A percentile compares a stretch with the other conserved stretches of the same genome.
Evolutionary conservation across 2,888 invertebrate genomes (phyloP).

Genomic region (Minunthozetes semirufus): DNA sequence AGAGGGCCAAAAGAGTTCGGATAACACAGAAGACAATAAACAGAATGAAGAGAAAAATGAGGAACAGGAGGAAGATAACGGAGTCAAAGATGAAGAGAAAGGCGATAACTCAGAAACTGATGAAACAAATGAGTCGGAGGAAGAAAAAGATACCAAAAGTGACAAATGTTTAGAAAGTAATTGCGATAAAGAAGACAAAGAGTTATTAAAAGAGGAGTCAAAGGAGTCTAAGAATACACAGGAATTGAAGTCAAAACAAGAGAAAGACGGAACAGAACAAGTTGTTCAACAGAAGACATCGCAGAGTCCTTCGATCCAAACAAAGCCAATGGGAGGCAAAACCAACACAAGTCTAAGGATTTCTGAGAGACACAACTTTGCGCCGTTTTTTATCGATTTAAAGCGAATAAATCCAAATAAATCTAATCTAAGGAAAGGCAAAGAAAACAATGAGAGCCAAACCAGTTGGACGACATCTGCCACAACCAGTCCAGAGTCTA

Average conservation of each 20-base stretch:
- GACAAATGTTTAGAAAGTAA: conserved; percentile 4
- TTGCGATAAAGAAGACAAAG: conserved; percentile 22
- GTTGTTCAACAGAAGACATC: neutral
- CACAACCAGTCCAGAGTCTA: neutral
- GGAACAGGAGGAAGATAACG: neutral
- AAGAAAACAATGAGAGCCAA: neutral
- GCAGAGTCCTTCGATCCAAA: neutral
- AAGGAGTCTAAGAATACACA: conserved; percentile 4
- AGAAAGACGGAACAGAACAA: neutral
- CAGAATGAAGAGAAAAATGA: neutral
- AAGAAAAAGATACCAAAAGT: neutral
- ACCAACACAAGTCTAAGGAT: neutral
- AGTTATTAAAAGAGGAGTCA: conserved; percentile 22
- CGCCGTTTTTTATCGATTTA: conserved; percentile 24
- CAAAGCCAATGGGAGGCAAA: neutral
- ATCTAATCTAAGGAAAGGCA: neutral
- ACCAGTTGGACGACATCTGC: conserved; percentile 20
- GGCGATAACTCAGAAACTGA: neutral
- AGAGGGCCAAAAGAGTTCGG: neutral
- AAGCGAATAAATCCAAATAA: conserved; percentile 24
- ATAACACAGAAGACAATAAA: neutral
- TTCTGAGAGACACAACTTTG: conserved; percentile 1
- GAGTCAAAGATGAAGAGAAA: neutral
- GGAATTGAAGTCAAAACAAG: conserved; percentile 2
- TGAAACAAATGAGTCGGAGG: conserved; percentile 11